A percentile compares a stretch with the other conserved stretches of the same genome.
phyloP scores from a whole-genome alignment of 2,113 vertebrate genomes.

The Spea multiplicata region DNA sequence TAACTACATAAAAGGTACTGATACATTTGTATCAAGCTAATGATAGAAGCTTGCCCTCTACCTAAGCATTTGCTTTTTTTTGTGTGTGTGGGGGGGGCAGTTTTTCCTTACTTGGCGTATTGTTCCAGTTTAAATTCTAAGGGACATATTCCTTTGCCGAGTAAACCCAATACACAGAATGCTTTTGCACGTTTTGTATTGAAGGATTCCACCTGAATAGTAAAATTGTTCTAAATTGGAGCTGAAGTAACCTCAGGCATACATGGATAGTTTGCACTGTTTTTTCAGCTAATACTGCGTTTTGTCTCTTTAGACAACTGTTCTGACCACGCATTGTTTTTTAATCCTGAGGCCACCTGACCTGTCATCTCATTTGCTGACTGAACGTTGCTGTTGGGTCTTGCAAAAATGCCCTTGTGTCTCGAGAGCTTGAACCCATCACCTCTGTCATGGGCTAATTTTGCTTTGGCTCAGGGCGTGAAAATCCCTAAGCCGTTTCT shows the following conservation, averaged over 20 bases:
- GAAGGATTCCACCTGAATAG: not conserved
- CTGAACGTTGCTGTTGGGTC: slow-evolving; percentile 15
- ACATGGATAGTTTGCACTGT: slow-evolving; percentile 11
- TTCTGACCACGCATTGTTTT: slow-evolving; percentile 1
- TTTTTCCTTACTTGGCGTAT: no score
- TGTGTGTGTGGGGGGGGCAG: no score
- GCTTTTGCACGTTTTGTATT: no score
- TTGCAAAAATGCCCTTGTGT: slow-evolving; percentile 26
- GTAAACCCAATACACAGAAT: no score
- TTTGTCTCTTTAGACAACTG: slow-evolving; percentile 17
- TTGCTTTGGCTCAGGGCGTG: slow-evolving; percentile 37
- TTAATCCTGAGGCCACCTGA: slow-evolving; percentile 16
- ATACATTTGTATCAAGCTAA: no score
- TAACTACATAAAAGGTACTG: no score
- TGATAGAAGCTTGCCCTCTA: no score
- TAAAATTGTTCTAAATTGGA: slow-evolving; percentile 11
- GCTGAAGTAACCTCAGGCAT: slow-evolving; percentile 34
- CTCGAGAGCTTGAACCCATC: slow-evolving; percentile 25
- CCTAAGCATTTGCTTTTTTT: no score
- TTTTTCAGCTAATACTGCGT: slow-evolving; percentile 3
- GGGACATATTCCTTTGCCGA: no score
- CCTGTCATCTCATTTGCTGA: slow-evolving; percentile 29
- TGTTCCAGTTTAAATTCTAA: no score
- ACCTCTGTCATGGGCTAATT: slow-evolving; percentile 32
- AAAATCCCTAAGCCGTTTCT: slow-evolving; percentile 23